Evolutionary conservation across 2,113 vertebrate species (phyloP).

Genomic region (Nymphicus hollandicus): DNA sequence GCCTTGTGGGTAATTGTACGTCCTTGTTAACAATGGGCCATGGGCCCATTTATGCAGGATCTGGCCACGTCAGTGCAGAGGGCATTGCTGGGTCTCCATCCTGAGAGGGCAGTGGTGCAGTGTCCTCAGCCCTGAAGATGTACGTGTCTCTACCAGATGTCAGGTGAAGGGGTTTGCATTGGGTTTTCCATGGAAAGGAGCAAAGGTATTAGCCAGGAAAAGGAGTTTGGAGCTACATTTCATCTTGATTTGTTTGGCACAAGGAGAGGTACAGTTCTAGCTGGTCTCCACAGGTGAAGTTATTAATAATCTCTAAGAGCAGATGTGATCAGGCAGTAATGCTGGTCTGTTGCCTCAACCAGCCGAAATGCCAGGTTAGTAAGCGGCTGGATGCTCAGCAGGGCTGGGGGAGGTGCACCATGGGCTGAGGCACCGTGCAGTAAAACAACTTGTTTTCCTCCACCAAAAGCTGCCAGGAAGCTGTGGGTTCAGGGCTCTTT

Average conservation of each 20-base stretch:
- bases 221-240: not conserved
- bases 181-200: not conserved
- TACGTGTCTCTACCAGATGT: not conserved
- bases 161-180: not conserved
- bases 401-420: accelerated
- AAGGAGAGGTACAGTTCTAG: not conserved
- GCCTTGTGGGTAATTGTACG: not conserved
- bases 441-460: not conserved
- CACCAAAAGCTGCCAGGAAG: not conserved
- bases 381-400: accelerated
- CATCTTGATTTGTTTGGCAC: not conserved
- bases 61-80: not conserved
- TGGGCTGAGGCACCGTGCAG: not conserved
- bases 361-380: not conserved
- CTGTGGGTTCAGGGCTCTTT: not conserved
- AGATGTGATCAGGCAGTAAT: accelerated
- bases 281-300: not conserved
- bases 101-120: not conserved
- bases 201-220: not conserved
- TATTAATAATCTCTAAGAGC: not conserved
- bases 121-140: not conserved
- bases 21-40: not conserved
- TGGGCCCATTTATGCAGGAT: not conserved
- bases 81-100: not conserved
- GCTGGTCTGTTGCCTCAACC: not conserved